These are phyloP conservation scores for Montipora cactus DNA, from an alignment of 64 coral and sea anemone species.

Conservation along the genomic window DNA sequence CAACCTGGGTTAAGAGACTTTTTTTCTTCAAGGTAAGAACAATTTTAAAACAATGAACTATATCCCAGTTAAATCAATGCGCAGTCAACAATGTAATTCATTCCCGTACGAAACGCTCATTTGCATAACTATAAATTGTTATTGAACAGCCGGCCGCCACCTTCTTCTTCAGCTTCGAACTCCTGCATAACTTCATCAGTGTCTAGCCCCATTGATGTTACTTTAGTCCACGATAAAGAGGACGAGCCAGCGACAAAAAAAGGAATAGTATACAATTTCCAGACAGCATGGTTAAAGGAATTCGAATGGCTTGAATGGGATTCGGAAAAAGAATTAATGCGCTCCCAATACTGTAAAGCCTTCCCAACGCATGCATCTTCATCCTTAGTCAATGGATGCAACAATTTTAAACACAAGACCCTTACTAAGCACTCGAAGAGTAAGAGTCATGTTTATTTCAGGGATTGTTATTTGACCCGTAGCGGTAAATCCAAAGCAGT, in stretches of 20 bases:
- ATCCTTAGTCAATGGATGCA: slow-evolving; percentile 7
- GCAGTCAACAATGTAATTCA: neutral
- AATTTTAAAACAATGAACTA: too few species aligned
- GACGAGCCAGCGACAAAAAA: neutral
- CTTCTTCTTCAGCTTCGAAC: neutral
- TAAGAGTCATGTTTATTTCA: slow-evolving; percentile 8
- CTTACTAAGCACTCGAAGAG: neutral
- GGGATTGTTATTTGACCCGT: neutral
- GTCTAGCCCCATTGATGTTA: too few species aligned
- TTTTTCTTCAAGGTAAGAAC: too few species aligned
- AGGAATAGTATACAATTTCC: neutral
- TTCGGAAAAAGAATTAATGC: slow-evolving; percentile 10
- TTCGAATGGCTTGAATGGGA: slow-evolving; percentile 9
- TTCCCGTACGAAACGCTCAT: neutral
- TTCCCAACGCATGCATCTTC: slow-evolving; percentile 20
- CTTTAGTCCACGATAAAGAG: neutral
- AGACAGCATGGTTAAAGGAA: neutral
- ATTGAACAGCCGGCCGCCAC: neutral
- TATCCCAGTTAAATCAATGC: too few species aligned
- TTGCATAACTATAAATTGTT: neutral
- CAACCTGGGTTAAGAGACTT: too few species aligned
- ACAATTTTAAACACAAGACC: neutral
- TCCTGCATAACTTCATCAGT: neutral
- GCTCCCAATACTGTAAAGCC: neutral
- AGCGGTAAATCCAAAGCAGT: too few species aligned